Conservation (phyloP, 2,888 invertebrate genomes). For the Clusia tigrina region DNA sequence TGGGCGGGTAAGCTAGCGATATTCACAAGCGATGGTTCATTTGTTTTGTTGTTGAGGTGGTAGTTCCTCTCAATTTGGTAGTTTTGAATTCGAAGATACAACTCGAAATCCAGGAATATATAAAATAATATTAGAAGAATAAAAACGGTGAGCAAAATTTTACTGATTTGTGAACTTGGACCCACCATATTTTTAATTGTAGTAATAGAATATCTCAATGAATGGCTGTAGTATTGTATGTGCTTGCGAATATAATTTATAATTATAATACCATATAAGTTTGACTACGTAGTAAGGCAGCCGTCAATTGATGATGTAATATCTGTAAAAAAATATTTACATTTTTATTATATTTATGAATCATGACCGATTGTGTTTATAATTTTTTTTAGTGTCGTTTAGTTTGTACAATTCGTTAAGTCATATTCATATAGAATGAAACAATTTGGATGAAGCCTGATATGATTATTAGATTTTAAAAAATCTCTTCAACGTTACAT, state of each 20-base stretch:
- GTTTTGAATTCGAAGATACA: slow-evolving; percentile 76
- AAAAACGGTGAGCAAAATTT: slow-evolving; percentile 71
- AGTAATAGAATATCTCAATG: not conserved
- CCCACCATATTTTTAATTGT: slow-evolving; percentile 69
- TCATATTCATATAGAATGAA: too few relatives aligned
- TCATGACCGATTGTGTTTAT: too few relatives aligned
- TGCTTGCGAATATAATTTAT: not conserved
- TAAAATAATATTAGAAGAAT: slow-evolving; percentile 71
- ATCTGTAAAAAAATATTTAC: slow-evolving; percentile 8
- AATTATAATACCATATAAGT: not conserved
- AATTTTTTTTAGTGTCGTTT: too few relatives aligned
- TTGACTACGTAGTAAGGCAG: not conserved
- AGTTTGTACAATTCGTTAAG: too few relatives aligned
- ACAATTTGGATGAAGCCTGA: too few relatives aligned
- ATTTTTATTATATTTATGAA: too few relatives aligned
- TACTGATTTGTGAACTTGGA: slow-evolving; percentile 77
- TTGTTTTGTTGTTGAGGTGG: slow-evolving; percentile 52
- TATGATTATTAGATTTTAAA: too few relatives aligned
- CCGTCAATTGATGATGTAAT: not conserved
- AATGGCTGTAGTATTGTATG: not conserved
- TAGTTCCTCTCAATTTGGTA: slow-evolving; percentile 70
- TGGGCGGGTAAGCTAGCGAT: slow-evolving; percentile 31
- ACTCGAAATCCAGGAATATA: slow-evolving; percentile 75
- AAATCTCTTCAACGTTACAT: too few relatives aligned
- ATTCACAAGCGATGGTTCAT: slow-evolving; percentile 27